These are phyloP conservation scores for Mythimna lalbum DNA, from an alignment of 2,888 invertebrate genomes.

Conservation along the genomic window DNA sequence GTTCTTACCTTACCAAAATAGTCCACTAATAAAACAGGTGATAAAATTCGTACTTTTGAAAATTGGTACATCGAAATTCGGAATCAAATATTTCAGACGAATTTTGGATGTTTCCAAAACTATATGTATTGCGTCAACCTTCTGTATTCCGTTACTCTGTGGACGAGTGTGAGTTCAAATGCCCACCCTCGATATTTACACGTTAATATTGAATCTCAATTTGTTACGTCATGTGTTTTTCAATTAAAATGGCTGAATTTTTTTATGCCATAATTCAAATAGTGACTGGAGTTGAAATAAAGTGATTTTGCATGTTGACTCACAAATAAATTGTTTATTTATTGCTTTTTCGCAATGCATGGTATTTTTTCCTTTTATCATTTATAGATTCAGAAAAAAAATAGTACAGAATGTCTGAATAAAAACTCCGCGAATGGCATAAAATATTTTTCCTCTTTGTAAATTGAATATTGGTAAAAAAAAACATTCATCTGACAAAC, in stretches of 20 bases:
- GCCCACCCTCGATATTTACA: constrained; percentile 46
- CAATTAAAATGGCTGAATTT: constrained; percentile 55
- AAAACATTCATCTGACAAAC: not conserved
- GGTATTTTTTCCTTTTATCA: not conserved
- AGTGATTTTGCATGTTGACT: constrained; percentile 42
- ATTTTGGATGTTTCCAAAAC: not conserved
- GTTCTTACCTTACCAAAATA: no score
- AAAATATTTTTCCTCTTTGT: not conserved
- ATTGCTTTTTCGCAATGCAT: not conserved
- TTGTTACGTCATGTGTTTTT: constrained; percentile 54
- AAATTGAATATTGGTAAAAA: not conserved
- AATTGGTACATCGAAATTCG: no score
- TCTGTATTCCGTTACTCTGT: constrained; percentile 30
- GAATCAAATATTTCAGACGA: no score
- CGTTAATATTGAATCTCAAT: constrained; percentile 61
- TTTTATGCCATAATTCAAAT: constrained; percentile 53
- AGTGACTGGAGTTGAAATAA: constrained; percentile 33
- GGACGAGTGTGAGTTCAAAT: constrained; percentile 26
- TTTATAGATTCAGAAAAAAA: not conserved
- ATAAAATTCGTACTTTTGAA: no score
- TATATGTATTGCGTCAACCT: not conserved
- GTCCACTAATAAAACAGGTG: no score
- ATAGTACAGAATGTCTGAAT: not conserved
- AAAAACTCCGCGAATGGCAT: not conserved
- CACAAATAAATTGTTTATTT: constrained; percentile 16